phyloP scores from a whole-genome alignment of 2,113 vertebrate genomes.

The Scalopus aquaticus region DNA sequence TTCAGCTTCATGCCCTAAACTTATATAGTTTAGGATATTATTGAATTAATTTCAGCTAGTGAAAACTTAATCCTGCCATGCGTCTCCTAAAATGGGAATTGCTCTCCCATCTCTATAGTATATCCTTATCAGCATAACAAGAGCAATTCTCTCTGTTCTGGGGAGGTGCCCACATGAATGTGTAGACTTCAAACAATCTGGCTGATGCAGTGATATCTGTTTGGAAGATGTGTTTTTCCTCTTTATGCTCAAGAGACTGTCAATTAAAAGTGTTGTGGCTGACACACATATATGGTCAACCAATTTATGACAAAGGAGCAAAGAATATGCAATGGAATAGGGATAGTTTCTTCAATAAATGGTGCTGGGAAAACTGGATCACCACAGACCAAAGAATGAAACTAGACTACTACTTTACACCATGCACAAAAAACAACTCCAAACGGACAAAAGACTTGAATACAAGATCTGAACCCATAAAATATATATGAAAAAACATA shows the following conservation, averaged over 20 bases:
- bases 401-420: too few relatives aligned
- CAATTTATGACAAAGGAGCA: too few relatives aligned
- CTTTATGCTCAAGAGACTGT: background rate
- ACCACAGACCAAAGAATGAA: too few relatives aligned
- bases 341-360: too few relatives aligned
- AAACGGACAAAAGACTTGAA: too few relatives aligned
- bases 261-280: background rate
- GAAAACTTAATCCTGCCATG: background rate
- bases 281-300: too few relatives aligned
- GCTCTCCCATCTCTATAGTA: background rate
- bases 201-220: background rate
- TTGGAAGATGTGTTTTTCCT: background rate
- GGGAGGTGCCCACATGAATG: background rate
- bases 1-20: background rate
- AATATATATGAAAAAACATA: too few relatives aligned
- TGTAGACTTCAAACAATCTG: background rate
- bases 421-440: too few relatives aligned
- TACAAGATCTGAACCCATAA: too few relatives aligned
- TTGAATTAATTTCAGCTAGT: background rate
- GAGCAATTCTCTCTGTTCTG: background rate
- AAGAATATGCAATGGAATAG: too few relatives aligned
- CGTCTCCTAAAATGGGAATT: background rate
- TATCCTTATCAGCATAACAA: background rate
- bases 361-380: too few relatives aligned
- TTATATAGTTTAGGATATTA: background rate